phyloP scores from a whole-genome alignment of 2,888 invertebrate species.

The Apodemia hepburni region DNA sequence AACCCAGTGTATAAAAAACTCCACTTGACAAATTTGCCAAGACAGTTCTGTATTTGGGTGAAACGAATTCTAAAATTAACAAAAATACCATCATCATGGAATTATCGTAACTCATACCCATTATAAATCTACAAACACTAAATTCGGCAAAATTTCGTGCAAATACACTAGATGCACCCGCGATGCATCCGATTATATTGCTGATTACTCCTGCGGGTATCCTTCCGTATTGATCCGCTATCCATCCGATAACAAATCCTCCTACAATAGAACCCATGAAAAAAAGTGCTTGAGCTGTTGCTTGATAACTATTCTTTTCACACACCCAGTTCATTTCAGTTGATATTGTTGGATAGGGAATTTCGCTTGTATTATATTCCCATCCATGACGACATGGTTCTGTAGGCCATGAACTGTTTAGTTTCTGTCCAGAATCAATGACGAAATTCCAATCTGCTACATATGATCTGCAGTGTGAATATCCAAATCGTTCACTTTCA shows the following conservation, averaged over 20 bases:
- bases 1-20: constrained; percentile 46
- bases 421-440: constrained; percentile 36
- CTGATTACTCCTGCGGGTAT: constrained; percentile 49
- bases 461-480: constrained; percentile 51
- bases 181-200: constrained; percentile 49
- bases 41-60: constrained; percentile 58
- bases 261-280: constrained; percentile 58
- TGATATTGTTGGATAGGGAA: constrained; percentile 56
- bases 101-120: constrained; percentile 60
- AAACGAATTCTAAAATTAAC: constrained; percentile 52
- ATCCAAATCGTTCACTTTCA: constrained; percentile 41
- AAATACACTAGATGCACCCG: constrained; percentile 47
- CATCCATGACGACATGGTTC: constrained; percentile 50
- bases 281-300: constrained; percentile 54
- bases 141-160: constrained; percentile 46
- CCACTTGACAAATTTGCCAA: constrained; percentile 53
- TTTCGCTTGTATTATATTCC: constrained; percentile 59
- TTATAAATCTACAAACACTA: constrained; percentile 49
- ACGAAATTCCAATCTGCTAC: constrained; percentile 53
- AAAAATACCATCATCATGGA: constrained; percentile 61
- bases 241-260: constrained; percentile 53
- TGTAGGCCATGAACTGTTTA: constrained; percentile 43
- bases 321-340: constrained; percentile 62
- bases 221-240: constrained; percentile 54
- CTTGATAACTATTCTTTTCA: constrained; percentile 53